Evolutionary conservation across 1,140 invertebrate species (phyloP).

Genomic region (Halyomorpha halys): DNA sequence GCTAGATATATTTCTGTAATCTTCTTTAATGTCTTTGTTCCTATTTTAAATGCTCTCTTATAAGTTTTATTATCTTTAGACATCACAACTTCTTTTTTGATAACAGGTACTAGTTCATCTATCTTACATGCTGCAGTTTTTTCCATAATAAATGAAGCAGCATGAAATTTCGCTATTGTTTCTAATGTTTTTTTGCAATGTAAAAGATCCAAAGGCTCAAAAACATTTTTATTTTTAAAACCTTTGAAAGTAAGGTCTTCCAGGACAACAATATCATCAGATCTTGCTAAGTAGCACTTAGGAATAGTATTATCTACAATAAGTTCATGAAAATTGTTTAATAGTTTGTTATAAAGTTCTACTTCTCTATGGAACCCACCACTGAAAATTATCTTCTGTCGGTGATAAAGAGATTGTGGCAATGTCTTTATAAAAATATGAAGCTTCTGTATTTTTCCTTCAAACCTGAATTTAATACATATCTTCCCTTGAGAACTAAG

Average conservation of each 20-base stretch:
- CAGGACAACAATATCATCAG: conserved; percentile 5
- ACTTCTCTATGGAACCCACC: conserved; percentile 6
- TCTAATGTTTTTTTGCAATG: conserved; percentile 7
- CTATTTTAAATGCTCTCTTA: not conserved
- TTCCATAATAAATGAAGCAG: conserved; percentile 13
- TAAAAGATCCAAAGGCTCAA: not conserved
- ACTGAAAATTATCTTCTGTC: not conserved
- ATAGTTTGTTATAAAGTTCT: conserved; percentile 2
- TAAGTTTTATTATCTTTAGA: not conserved
- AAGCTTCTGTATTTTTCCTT: not conserved
- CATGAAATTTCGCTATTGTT: conserved; percentile 4
- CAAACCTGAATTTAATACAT: not conserved
- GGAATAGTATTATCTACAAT: conserved; percentile 5
- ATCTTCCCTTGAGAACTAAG: not conserved
- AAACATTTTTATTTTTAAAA: not conserved
- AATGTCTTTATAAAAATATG: not conserved
- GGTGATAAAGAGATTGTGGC: not conserved
- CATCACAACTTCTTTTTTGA: not conserved
- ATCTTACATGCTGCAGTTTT: not conserved
- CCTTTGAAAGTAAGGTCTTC: conserved; percentile 12
- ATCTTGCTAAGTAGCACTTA: conserved; percentile 19
- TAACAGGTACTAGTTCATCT: not conserved
- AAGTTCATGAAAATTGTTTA: not conserved
- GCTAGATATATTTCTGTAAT: conserved; percentile 6
- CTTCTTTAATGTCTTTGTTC: conserved; percentile 3